These are phyloP conservation scores for Lagopus muta DNA, from an alignment of 2,113 vertebrate genomes.

Conservation along the genomic window DNA sequence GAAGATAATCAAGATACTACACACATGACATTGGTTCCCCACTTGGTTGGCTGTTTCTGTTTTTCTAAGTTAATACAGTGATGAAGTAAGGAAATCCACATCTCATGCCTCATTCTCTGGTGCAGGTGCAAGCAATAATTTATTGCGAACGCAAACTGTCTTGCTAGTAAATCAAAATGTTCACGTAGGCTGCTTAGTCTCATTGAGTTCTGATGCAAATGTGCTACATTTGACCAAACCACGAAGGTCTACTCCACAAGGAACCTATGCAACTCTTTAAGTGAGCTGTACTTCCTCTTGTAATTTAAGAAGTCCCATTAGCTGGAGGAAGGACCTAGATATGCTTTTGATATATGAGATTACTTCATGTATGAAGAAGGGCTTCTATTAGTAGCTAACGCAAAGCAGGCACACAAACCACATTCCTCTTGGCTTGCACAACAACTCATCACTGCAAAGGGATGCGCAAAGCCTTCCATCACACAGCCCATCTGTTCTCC, in stretches of 20 bases:
- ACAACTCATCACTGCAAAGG: not conserved
- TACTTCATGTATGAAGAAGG: not conserved
- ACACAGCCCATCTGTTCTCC: not conserved
- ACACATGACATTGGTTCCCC: not conserved
- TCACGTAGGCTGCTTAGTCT: not conserved
- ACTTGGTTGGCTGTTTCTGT: fast-evolving
- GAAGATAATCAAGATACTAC: not conserved
- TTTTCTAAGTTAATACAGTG: not conserved
- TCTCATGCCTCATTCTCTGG: not conserved
- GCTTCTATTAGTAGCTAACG: not conserved
- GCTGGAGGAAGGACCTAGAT: not conserved
- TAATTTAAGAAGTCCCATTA: not conserved
- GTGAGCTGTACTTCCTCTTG: not conserved
- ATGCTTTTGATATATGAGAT: not conserved
- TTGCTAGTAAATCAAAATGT: not conserved
- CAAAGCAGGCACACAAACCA: not conserved
- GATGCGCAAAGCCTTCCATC: not conserved
- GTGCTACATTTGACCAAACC: not conserved
- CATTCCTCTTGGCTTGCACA: not conserved
- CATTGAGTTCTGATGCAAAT: not conserved
- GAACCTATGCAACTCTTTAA: not conserved
- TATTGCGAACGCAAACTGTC: not conserved
- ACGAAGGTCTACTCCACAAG: not conserved
- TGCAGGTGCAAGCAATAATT: not conserved
- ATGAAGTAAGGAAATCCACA: not conserved